Conservation (phyloP, 2,113 vertebrate genomes). For the Corythoichthys haematopterus region DNA sequence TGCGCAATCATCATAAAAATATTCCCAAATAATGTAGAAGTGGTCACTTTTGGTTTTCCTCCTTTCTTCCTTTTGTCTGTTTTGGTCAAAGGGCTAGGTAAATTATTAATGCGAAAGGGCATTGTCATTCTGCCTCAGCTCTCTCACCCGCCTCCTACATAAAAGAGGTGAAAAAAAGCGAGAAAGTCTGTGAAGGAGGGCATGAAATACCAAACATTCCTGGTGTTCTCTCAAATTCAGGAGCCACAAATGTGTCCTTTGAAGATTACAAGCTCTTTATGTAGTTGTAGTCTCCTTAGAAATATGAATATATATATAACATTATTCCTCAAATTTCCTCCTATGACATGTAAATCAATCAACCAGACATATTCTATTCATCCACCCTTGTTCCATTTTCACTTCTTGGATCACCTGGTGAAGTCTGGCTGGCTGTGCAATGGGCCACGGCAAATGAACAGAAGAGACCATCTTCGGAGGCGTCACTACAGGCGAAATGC, state of each 20-base stretch:
- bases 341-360: conserved; percentile 29
- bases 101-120: conserved; percentile 51
- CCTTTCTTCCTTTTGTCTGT: background rate
- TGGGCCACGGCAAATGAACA: conserved; percentile 52
- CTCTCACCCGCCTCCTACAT: conserved; percentile 26
- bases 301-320: conserved; percentile 14
- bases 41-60: background rate
- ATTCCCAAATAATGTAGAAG: conserved; percentile 12
- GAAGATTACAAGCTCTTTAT: conserved; percentile 4
- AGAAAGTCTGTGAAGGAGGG: conserved; percentile 28
- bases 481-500: conserved; percentile 72
- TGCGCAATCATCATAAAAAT: conserved; percentile 38
- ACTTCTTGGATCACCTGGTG: conserved; percentile 41
- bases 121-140: conserved; percentile 38
- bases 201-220: conserved; percentile 38
- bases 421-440: conserved; percentile 29
- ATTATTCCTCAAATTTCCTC: conserved; percentile 15
- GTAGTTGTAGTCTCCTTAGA: background rate
- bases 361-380: conserved; percentile 13
- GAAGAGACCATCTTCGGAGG: conserved; percentile 53
- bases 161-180: conserved; percentile 23
- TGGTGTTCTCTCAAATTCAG: conserved; percentile 29
- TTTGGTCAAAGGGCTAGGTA: conserved; percentile 44
- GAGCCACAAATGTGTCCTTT: conserved; percentile 23
- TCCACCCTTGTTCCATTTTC: conserved; percentile 11